Conservation (phyloP, 2,888 invertebrate genomes). For the Mythimna impura region DNA sequence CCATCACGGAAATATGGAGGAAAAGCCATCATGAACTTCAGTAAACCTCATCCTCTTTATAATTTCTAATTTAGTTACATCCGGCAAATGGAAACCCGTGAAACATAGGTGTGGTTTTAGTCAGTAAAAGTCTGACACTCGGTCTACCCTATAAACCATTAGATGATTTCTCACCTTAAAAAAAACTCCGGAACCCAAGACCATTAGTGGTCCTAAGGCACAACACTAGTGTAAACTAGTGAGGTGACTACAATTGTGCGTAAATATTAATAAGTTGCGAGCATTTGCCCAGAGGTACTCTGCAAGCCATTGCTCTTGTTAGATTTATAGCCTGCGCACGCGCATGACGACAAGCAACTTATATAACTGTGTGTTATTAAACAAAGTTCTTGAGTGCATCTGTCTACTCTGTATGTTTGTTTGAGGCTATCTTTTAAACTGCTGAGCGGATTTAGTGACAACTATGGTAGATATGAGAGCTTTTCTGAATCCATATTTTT, state of each 20-base stretch:
- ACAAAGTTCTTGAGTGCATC: constrained; percentile 50
- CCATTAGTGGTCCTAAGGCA: background rate
- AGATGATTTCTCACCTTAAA: too few relatives aligned
- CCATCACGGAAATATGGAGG: background rate
- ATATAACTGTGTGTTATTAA: constrained; percentile 43
- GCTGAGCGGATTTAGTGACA: constrained; percentile 19
- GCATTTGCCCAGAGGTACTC: constrained; percentile 51
- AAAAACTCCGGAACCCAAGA: background rate
- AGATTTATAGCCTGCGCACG: constrained; percentile 46
- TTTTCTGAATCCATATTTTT: background rate
- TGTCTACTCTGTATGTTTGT: constrained; percentile 24
- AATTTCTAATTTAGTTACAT: background rate
- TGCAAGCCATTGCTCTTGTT: constrained; percentile 49
- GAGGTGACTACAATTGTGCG: constrained; percentile 51
- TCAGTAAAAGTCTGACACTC: too few relatives aligned
- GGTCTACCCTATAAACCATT: too few relatives aligned
- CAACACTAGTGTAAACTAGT: constrained; percentile 26
- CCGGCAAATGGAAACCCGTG: too few relatives aligned
- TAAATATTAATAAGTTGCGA: constrained; percentile 58
- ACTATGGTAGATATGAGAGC: background rate
- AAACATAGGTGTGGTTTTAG: too few relatives aligned
- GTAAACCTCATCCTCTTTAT: background rate
- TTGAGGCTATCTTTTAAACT: constrained; percentile 20
- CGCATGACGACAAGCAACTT: constrained; percentile 55
- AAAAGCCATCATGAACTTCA: background rate